phyloP scores from a whole-genome alignment of 1,140 invertebrate species.

The Asobara japonica region DNA sequence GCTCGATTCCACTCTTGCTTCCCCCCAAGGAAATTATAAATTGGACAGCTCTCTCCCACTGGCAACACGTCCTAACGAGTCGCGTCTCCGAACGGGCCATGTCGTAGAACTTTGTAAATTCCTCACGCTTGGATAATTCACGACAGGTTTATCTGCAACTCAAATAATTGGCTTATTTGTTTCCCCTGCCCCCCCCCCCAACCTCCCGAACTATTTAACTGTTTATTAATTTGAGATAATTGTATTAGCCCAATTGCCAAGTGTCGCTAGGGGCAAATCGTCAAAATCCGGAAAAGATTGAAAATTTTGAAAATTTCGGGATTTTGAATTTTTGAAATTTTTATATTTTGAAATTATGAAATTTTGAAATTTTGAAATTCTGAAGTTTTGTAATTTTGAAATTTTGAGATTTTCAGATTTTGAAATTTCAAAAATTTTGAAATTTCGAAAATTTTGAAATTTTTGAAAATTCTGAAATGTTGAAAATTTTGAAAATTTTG shows the following conservation, averaged over 20 bases:
- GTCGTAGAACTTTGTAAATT: slow-evolving; percentile 10
- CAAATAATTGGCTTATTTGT: slow-evolving; percentile 15
- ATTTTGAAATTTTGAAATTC: too few relatives aligned
- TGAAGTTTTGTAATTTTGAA: too few relatives aligned
- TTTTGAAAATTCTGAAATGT: too few relatives aligned
- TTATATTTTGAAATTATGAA: too few relatives aligned
- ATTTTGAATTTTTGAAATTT: too few relatives aligned
- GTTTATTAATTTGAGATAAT: neutral
- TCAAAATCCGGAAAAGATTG: too few relatives aligned
- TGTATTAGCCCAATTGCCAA: neutral
- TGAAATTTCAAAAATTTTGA: too few relatives aligned
- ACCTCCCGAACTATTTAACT: neutral
- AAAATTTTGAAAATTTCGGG: too few relatives aligned
- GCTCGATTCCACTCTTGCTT: neutral
- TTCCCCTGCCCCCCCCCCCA: neutral
- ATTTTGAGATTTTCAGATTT: too few relatives aligned
- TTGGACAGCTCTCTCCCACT: slow-evolving; percentile 38
- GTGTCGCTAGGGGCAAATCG: neutral
- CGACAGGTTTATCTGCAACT: slow-evolving; percentile 15
- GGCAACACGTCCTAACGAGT: slow-evolving; percentile 11
- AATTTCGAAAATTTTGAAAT: too few relatives aligned
- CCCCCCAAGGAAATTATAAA: slow-evolving; percentile 48
- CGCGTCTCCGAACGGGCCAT: neutral
- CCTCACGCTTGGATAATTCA: slow-evolving; percentile 13
- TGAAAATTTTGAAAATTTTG: too few relatives aligned